Conservation (phyloP, 2,888 invertebrate genomes). For the Axea sp. region DNA sequence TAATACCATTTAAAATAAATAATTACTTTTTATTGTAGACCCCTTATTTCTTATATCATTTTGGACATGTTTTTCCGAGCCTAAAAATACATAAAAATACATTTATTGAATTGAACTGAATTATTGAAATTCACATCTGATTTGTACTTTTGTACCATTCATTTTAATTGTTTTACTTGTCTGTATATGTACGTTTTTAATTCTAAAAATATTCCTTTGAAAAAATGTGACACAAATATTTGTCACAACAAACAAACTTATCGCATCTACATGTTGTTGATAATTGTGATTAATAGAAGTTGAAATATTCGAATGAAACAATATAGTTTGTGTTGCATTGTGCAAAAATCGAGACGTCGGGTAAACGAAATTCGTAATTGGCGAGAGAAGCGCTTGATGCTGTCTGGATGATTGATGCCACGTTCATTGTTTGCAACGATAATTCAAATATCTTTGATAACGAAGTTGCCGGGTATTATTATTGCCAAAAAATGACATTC, state of each 20-base stretch:
- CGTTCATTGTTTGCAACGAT: constrained; percentile 25
- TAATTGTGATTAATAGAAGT: constrained; percentile 32
- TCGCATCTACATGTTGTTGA: background rate
- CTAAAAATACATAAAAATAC: too few relatives aligned
- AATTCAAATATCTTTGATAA: constrained; percentile 41
- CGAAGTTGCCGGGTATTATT: constrained; percentile 30
- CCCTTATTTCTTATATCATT: too few relatives aligned
- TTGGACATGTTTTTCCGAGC: too few relatives aligned
- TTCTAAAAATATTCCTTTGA: too few relatives aligned
- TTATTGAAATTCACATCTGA: too few relatives aligned
- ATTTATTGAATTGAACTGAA: too few relatives aligned
- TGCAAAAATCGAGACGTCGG: constrained; percentile 31
- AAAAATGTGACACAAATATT: too few relatives aligned
- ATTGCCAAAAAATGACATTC: constrained; percentile 34
- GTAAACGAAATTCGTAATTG: constrained; percentile 36
- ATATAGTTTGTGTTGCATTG: constrained; percentile 20
- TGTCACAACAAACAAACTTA: constrained; percentile 4
- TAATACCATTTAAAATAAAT: too few relatives aligned
- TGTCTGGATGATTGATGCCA: constrained; percentile 32
- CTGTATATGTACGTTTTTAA: too few relatives aligned
- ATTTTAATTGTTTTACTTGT: too few relatives aligned
- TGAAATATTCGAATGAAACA: constrained; percentile 16
- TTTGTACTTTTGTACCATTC: too few relatives aligned
- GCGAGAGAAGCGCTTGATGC: constrained; percentile 17
- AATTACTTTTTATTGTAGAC: too few relatives aligned